phyloP scores from a whole-genome alignment of 2,113 vertebrate species.

The Agelaius tricolor region DNA sequence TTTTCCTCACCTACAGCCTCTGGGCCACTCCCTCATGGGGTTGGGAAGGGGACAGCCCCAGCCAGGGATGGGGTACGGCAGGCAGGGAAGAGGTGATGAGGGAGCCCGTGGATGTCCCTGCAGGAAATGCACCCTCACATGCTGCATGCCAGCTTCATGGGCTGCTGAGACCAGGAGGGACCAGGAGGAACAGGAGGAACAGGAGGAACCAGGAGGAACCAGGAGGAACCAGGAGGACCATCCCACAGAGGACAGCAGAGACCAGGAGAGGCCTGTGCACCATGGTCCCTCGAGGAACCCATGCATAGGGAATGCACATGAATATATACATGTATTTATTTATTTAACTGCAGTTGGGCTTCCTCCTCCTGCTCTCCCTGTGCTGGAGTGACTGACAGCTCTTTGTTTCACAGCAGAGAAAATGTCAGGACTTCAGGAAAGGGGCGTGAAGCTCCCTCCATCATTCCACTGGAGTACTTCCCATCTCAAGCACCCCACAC shows the following conservation, averaged over 20 bases:
- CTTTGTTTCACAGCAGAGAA: background rate
- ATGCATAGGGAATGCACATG: rapidly evolving
- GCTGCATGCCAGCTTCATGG: rapidly evolving
- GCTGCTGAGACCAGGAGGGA: background rate
- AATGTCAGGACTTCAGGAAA: background rate
- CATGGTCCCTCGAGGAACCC: rapidly evolving
- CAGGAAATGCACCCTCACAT: background rate
- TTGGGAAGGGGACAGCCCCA: background rate
- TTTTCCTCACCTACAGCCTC: background rate
- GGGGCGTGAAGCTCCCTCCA: background rate
- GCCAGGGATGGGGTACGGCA: background rate
- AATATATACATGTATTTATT: background rate
- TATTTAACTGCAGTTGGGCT: background rate
- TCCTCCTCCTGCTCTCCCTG: background rate
- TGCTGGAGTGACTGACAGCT: background rate
- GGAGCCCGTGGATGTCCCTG: rapidly evolving
- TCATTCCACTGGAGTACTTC: background rate
- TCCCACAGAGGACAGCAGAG: background rate
- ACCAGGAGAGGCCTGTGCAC: background rate
- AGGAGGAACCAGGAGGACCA: background rate
- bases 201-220: background rate
- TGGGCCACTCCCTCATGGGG: background rate
- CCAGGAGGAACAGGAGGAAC: background rate
- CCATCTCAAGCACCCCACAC: background rate
- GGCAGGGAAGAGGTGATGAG: no score